phyloP scores from a whole-genome alignment of 2,888 invertebrate genomes.

The Sabatieria punctata region DNA sequence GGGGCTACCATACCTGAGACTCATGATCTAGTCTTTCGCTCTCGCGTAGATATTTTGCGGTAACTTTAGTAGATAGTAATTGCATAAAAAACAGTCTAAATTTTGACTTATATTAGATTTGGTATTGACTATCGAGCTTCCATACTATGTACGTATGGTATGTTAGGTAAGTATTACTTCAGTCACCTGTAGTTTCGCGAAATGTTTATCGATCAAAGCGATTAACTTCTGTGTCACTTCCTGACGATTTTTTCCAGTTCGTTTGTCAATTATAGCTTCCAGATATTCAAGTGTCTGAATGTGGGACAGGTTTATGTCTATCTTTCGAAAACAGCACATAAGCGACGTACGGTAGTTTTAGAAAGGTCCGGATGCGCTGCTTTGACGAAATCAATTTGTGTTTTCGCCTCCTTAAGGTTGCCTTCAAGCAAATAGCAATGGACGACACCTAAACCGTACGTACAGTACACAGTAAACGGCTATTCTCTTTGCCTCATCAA shows the following conservation, averaged over 20 bases:
- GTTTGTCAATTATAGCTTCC: slow-evolving; percentile 33
- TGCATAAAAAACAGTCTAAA: too few relatives aligned
- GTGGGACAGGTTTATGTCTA: too few relatives aligned
- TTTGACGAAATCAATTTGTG: slow-evolving; percentile 67
- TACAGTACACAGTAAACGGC: background rate
- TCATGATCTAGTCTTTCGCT: too few relatives aligned
- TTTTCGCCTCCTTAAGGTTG: slow-evolving; percentile 45
- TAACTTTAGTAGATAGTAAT: too few relatives aligned
- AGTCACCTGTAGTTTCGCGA: slow-evolving; percentile 34
- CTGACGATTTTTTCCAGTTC: slow-evolving; percentile 29
- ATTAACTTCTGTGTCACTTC: slow-evolving; percentile 30
- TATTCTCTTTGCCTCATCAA: too few relatives aligned
- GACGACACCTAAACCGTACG: slow-evolving; percentile 14
- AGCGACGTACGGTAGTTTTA: background rate
- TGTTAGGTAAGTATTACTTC: too few relatives aligned
- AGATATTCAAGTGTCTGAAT: slow-evolving; percentile 34
- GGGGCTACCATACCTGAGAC: too few relatives aligned
- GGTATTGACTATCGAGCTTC: too few relatives aligned
- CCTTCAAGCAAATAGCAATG: slow-evolving; percentile 17
- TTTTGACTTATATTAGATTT: too few relatives aligned
- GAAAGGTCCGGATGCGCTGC: slow-evolving; percentile 46
- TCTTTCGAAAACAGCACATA: background rate
- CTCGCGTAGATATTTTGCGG: too few relatives aligned
- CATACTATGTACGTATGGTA: too few relatives aligned
- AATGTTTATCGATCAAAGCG: slow-evolving; percentile 32